A percentile compares a stretch with the other conserved stretches of the same genome.
phyloP scores from a whole-genome alignment of 2,113 vertebrate species.

The Cheirogaleus medius region DNA sequence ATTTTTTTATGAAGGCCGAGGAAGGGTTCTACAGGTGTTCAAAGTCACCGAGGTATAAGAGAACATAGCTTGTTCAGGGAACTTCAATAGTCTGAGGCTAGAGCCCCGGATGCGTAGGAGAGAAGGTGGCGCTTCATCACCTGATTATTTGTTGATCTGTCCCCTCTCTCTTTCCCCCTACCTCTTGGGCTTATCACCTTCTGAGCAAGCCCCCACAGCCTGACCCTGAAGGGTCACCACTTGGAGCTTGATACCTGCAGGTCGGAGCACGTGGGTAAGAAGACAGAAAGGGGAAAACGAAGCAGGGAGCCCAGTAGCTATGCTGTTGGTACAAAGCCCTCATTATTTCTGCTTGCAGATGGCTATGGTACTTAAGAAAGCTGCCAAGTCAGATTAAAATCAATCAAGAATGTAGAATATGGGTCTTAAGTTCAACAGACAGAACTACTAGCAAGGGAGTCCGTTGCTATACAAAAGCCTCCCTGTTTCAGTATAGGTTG shows the following conservation, averaged over 20 bases:
- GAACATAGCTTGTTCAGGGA: not conserved
- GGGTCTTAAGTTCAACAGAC: constrained; percentile 74
- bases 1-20: not conserved
- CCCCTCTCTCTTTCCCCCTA: not conserved
- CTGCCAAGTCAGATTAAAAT: constrained; percentile 86
- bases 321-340: constrained; percentile 71
- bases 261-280: not conserved
- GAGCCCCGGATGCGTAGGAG: not conserved
- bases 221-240: not conserved
- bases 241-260: not conserved
- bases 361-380: constrained; percentile 78
- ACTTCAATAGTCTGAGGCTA: not conserved
- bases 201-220: not conserved
- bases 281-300: not conserved
- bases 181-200: not conserved
- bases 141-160: not conserved
- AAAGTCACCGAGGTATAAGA: not conserved
- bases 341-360: constrained; percentile 78
- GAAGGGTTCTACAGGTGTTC: not conserved
- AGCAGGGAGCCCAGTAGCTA: constrained; percentile 36
- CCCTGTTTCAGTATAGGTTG: constrained; percentile 71
- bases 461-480: constrained; percentile 78
- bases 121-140: not conserved
- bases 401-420: constrained; percentile 83
- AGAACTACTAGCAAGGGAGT: constrained; percentile 74